These are phyloP conservation scores for Thunnus thynnus DNA, from an alignment of 2,113 vertebrate species.

Conservation along the genomic window DNA sequence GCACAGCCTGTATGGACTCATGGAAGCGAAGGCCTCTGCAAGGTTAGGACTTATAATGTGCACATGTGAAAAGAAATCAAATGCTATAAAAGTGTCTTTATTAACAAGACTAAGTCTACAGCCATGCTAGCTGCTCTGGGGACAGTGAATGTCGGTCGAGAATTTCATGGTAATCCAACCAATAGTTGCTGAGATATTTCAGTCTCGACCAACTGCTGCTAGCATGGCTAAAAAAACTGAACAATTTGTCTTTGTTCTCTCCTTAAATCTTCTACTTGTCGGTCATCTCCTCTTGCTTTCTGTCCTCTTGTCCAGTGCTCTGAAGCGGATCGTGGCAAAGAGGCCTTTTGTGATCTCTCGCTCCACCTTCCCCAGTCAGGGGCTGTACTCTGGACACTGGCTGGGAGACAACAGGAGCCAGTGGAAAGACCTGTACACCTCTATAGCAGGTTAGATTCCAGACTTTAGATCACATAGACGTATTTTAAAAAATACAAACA, in stretches of 20 bases:
- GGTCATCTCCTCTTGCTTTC: neutral
- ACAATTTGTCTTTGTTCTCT: neutral
- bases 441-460: constrained; percentile 85
- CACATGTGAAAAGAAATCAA: neutral
- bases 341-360: constrained; percentile 91
- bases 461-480: neutral
- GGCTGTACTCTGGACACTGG: constrained; percentile 92
- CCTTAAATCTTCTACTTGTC: neutral
- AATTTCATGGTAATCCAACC: too few species aligned
- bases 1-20: constrained; percentile 80
- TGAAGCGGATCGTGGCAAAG: constrained; percentile 85
- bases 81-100: neutral
- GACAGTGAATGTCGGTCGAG: too few species aligned
- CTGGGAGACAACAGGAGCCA: constrained; percentile 91
- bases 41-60: constrained; percentile 46
- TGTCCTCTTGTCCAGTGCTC: constrained; percentile 80
- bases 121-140: too few species aligned
- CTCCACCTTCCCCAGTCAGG: constrained; percentile 93
- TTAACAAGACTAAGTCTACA: too few species aligned
- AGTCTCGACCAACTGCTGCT: too few species aligned
- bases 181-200: too few species aligned
- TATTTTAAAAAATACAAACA: neutral
- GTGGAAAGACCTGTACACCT: constrained; percentile 91
- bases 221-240: too few species aligned
- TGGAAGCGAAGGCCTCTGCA: constrained; percentile 78